These are phyloP conservation scores for Dolichomitus sp. DNA, from an alignment of 2,888 invertebrate species.

Conservation along the genomic window DNA sequence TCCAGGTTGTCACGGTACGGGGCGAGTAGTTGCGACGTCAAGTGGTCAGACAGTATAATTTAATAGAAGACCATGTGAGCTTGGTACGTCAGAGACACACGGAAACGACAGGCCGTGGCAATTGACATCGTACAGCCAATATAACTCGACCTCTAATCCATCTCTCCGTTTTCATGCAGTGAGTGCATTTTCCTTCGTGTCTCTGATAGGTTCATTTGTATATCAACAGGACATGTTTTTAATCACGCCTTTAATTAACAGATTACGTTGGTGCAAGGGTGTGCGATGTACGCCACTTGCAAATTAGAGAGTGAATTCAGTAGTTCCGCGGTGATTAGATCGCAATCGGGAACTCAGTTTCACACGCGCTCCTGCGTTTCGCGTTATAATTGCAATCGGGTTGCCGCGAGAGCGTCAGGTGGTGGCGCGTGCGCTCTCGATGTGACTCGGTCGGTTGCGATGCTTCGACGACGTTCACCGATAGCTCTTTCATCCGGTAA, in stretches of 20 bases:
- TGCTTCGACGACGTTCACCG: conserved; percentile 66
- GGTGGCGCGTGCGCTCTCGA: conserved; percentile 38
- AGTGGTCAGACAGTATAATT: conserved; percentile 60
- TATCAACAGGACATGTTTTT: conserved; percentile 35
- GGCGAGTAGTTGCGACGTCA: conserved; percentile 34
- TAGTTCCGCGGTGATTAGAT: conserved; percentile 64
- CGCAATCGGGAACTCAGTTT: conserved; percentile 51
- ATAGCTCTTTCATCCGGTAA: conserved; percentile 82
- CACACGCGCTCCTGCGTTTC: conserved; percentile 17
- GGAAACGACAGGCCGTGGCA: conserved; percentile 9
- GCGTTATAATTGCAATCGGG: conserved; percentile 60
- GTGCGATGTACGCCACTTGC: conserved; percentile 21
- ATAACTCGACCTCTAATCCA: conserved; percentile 17
- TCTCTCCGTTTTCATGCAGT: background rate
- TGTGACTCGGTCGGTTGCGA: conserved; percentile 49
- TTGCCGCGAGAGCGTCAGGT: conserved; percentile 15
- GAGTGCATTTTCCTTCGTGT: background rate
- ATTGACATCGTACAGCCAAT: conserved; percentile 6
- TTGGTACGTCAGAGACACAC: conserved; percentile 43
- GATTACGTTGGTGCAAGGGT: conserved; percentile 33
- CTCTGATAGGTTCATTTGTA: conserved; percentile 14
- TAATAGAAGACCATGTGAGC: conserved; percentile 39
- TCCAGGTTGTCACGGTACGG: conserved; percentile 30
- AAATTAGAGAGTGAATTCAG: conserved; percentile 66
- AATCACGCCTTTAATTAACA: conserved; percentile 55